Base-by-base conservation (phyloP, 2,797 vertebrate genomes). In the Chlorospingus semifuscus region DNA sequence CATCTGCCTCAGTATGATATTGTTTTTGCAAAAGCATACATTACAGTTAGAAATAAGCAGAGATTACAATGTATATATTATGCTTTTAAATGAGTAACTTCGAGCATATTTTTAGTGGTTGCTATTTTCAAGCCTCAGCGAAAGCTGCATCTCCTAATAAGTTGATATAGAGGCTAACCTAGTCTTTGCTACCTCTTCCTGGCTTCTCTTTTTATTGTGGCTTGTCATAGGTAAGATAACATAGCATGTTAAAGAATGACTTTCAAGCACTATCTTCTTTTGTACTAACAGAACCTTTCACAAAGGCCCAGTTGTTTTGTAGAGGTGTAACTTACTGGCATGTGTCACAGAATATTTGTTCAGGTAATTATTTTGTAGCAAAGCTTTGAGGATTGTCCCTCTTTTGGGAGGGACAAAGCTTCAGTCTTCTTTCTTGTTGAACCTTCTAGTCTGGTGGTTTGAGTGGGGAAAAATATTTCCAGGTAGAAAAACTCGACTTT, bases 391-490 rank as follows among this genome's bases (percentile, higher is more conserved):
- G 17, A 14, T 83, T 52, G 17, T 52, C 29, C 50, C 9, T 68
- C 8, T 49, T 93, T 76, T 32, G 32, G 44, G 36, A 76, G 3
- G 3, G 5, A 59, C 19, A 46, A 76, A 44, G 2, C 22, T 88
- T 75, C 27, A 65, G 10, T 47, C 39, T 68, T 4, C 23, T 75
- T 75, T 49, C 6, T 36, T 70, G 7, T 21, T 92, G 55, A 72
- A 55, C 8, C 20, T 59, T 82, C 15, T 39, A 68, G 15, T 26
- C 36, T 80, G 8, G 8, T 61, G 47, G 8, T 69, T 88, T 56
- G 13, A 30, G 16, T 1, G 2, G 6, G 15, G 2, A 0, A 5
- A 57, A 17, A 53, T 9, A 19, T 2, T 64, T 86, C 53, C 14
- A 10, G n/a, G 12, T n/a, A 34, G 39, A 53, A 72, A 56, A 55